phyloP scores from a whole-genome alignment of 2,113 vertebrate genomes.

The Gymnarchus niloticus region DNA sequence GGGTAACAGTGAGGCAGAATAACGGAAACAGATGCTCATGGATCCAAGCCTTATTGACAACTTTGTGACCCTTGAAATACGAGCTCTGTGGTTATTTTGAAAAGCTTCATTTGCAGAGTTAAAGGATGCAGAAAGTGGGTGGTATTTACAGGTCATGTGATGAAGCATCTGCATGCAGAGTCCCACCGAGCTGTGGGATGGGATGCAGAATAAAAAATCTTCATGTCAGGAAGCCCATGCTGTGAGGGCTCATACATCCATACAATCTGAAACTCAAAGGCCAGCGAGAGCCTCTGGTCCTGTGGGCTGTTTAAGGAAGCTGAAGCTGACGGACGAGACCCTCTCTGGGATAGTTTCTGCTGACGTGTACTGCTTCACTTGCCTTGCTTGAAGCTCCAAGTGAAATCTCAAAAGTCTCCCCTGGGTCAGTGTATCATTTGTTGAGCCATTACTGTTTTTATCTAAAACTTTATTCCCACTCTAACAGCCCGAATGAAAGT shows the following conservation, averaged over 20 bases:
- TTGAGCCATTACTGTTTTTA: neutral
- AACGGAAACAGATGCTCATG: neutral
- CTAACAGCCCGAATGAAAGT: neutral
- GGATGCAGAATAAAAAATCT: too few relatives aligned
- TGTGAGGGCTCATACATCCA: too few relatives aligned
- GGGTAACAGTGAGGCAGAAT: slow-evolving; percentile 7
- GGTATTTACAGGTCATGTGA: too few relatives aligned
- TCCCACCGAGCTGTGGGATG: too few relatives aligned
- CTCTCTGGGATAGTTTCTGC: too few relatives aligned
- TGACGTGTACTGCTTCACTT: neutral
- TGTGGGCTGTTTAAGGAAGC: too few relatives aligned
- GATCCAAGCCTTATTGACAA: neutral
- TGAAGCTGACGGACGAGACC: too few relatives aligned
- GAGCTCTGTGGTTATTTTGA: neutral
- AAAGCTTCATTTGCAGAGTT: neutral
- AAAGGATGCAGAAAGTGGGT: neutral
- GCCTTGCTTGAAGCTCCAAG: neutral
- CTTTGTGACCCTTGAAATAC: slow-evolving; percentile 16
- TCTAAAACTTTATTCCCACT: neutral
- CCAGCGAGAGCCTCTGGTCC: too few relatives aligned
- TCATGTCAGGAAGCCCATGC: too few relatives aligned
- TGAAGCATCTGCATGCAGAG: too few relatives aligned
- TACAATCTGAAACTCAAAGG: too few relatives aligned
- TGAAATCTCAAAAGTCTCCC: neutral
- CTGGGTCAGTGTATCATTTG: neutral